Conservation (phyloP, 2,888 invertebrate species). For the Ochropacha duplaris region DNA sequence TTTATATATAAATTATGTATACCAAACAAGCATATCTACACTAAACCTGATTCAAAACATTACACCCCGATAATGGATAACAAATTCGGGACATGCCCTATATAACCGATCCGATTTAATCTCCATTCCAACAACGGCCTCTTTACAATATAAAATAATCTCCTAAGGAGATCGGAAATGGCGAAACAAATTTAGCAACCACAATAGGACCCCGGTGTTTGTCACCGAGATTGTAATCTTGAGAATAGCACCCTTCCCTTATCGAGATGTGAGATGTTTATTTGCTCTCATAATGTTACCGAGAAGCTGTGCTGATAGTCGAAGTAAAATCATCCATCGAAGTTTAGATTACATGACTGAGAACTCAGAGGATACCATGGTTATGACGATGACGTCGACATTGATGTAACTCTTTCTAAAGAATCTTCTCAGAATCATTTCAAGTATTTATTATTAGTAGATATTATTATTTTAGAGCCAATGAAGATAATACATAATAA, state of each 20-base stretch:
- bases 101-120: conserved; percentile 37
- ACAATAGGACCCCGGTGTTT: conserved; percentile 76
- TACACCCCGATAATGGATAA: conserved; percentile 6
- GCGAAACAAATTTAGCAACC: conserved; percentile 78
- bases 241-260: conserved; percentile 63
- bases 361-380: neutral
- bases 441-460: no score
- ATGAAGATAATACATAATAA: conserved; percentile 10
- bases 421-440: no score
- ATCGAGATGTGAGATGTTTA: conserved; percentile 69
- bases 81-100: conserved; percentile 35
- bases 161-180: conserved; percentile 74
- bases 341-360: neutral
- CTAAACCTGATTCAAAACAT: neutral
- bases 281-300: conserved; percentile 43
- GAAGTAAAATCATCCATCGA: neutral
- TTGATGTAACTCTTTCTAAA: no score
- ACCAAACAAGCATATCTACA: neutral
- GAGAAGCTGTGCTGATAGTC: conserved; percentile 16
- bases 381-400: no score
- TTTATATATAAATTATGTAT: no score
- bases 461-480: no score
- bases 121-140: conserved; percentile 25
- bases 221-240: conserved; percentile 72
- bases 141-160: conserved; percentile 76